phyloP scores from a whole-genome alignment of 2,888 invertebrate genomes.

The Chloroclystis v-ata region DNA sequence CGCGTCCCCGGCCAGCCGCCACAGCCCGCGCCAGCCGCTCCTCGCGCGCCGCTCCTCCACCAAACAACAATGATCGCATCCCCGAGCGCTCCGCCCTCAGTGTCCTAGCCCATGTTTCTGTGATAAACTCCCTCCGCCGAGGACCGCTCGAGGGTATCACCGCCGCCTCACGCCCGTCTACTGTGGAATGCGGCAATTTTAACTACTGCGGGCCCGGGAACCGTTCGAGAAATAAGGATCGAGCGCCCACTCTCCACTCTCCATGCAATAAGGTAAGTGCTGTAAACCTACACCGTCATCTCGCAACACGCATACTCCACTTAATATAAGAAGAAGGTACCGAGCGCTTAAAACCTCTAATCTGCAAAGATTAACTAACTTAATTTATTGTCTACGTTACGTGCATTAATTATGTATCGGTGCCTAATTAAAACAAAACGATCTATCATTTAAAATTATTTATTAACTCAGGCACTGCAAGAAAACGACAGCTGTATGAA shows the following conservation, averaged over 20 bases:
- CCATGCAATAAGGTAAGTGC: constrained; percentile 55
- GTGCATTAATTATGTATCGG: no score
- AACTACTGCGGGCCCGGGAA: constrained; percentile 74
- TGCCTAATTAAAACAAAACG: no score
- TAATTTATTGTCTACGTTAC: no score
- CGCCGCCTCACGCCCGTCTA: constrained; percentile 70
- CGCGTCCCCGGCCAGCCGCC: constrained; percentile 59
- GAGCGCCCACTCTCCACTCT: constrained; percentile 42
- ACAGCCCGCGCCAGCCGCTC: constrained; percentile 43
- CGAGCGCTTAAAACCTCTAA: background rate
- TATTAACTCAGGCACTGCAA: no score
- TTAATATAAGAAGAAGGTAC: background rate
- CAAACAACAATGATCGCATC: constrained; percentile 57
- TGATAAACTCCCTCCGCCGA: constrained; percentile 51
- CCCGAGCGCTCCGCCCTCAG: constrained; percentile 40
- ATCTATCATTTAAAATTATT: no score
- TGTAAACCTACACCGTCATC: background rate
- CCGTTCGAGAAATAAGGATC: constrained; percentile 65
- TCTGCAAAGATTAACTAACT: no score
- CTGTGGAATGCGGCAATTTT: constrained; percentile 77
- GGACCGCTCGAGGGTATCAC: constrained; percentile 72
- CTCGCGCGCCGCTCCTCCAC: constrained; percentile 42
- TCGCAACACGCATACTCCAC: background rate
- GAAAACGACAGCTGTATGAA: background rate
- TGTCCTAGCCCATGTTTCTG: constrained; percentile 62